Percentiles rank a stretch among this genome's conserved stretches.
phyloP scores from a whole-genome alignment of 2,888 invertebrate genomes.

The Drosophila kuntzei region DNA sequence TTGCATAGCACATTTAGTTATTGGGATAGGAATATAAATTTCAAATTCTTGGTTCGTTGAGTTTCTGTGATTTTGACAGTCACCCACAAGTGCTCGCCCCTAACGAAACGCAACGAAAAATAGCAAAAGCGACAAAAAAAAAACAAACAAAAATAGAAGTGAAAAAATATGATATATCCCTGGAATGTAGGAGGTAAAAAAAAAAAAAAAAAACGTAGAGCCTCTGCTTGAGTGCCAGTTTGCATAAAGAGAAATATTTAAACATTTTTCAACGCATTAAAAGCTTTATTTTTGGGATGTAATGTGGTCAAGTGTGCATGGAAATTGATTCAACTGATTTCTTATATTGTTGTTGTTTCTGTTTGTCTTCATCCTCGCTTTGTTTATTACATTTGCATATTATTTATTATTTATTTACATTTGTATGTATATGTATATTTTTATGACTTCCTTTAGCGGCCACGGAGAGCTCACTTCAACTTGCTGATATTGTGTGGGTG shows the following conservation, averaged over 20 bases:
- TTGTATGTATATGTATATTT: slow-evolving; percentile 59
- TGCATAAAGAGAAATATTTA: slow-evolving; percentile 25
- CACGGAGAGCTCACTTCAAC: slow-evolving; percentile 40
- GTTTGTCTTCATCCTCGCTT: slow-evolving; percentile 59
- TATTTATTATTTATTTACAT: slow-evolving; percentile 81
- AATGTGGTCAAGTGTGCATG: slow-evolving; percentile 70
- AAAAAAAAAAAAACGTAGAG: slow-evolving; percentile 28
- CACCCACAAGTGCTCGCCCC: slow-evolving; percentile 58
- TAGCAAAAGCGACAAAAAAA: slow-evolving; percentile 18
- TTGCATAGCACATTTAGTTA: slow-evolving; percentile 52
- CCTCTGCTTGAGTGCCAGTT: slow-evolving; percentile 22
- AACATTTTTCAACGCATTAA: slow-evolving; percentile 48
- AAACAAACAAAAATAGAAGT: background rate
- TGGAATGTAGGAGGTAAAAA: slow-evolving; percentile 32
- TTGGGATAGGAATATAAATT: slow-evolving; percentile 57
- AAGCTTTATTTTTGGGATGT: slow-evolving; percentile 29
- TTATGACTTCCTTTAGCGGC: slow-evolving; percentile 68
- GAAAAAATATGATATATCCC: slow-evolving; percentile 40
- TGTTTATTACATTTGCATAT: slow-evolving; percentile 81
- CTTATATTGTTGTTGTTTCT: slow-evolving; percentile 19
- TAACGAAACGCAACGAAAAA: slow-evolving; percentile 24
- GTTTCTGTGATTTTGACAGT: slow-evolving; percentile 75
- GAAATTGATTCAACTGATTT: slow-evolving; percentile 58
- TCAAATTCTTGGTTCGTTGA: slow-evolving; percentile 78
- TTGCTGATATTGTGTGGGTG: slow-evolving; percentile 36